Percentiles rank a stretch among this genome's conserved stretches.
Conservation (phyloP, 30 jellyfish, hydroid and myxozoan species). For the Hydractinia symbiolongicarpus region DNA sequence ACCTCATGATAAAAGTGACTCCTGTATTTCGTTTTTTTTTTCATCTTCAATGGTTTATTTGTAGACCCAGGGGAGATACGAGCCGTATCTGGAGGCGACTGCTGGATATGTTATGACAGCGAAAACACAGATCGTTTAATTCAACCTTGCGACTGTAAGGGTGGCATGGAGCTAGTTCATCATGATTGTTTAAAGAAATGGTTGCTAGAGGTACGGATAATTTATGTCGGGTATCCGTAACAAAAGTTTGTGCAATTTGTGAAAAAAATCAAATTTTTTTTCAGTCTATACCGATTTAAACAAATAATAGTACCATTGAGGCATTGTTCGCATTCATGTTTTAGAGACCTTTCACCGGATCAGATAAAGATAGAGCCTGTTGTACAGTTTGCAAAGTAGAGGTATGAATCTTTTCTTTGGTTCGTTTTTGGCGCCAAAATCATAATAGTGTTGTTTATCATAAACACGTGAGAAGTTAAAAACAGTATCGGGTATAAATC, state of each 20-base stretch:
- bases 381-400: constrained; percentile 67
- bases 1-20: no score
- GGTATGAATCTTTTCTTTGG: constrained; percentile 22
- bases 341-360: constrained; percentile 5
- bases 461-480: neutral
- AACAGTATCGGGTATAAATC: neutral
- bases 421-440: neutral
- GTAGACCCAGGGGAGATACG: neutral
- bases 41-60: no score
- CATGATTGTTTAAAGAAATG: constrained; percentile 77
- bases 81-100: constrained; percentile 18
- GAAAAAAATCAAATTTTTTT: no score
- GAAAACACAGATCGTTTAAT: constrained; percentile 47
- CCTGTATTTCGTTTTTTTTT: no score
- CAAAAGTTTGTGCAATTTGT: no score
- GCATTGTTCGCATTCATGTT: neutral
- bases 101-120: constrained; percentile 74
- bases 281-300: neutral
- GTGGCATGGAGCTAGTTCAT: constrained; percentile 68
- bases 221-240: neutral
- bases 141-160: constrained; percentile 78
- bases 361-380: constrained; percentile 34
- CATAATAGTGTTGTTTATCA: neutral
- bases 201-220: constrained; percentile 57
- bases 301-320: neutral